A percentile compares a stretch with the other conserved stretches of the same genome.
Evolutionary conservation across 2,113 vertebrate species (phyloP).

Genomic region (Sphaerodactylus townsendi): DNA sequence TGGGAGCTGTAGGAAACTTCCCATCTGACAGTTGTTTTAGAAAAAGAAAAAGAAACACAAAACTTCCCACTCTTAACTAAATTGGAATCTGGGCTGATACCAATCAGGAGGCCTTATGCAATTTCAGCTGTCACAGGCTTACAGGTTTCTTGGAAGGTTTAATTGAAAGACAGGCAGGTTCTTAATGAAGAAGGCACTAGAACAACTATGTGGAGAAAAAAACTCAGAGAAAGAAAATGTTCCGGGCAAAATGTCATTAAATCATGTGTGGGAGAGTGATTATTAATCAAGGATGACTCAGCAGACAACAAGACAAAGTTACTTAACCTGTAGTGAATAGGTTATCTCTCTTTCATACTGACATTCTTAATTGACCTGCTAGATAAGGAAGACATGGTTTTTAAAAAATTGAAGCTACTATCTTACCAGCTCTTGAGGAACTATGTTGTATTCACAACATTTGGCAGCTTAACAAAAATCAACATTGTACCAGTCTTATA

Average conservation of each 20-base stretch:
- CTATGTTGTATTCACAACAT: constrained; percentile 32
- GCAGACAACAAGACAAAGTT: constrained; percentile 16
- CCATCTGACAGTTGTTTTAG: neutral
- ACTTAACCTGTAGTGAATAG: constrained; percentile 49
- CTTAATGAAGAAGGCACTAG: constrained; percentile 26
- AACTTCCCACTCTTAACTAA: neutral
- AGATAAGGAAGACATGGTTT: constrained; percentile 38
- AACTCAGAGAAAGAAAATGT: constrained; percentile 36
- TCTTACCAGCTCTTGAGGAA: constrained; percentile 55
- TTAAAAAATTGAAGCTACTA: constrained; percentile 36
- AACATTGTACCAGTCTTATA: constrained; percentile 17
- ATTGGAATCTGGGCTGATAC: neutral
- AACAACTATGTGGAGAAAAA: constrained; percentile 13
- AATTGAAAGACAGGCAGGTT: constrained; percentile 38
- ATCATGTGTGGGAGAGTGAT: constrained; percentile 51
- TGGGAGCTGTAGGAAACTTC: too few species aligned
- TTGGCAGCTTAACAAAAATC: constrained; percentile 29
- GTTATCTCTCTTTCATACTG: constrained; percentile 49
- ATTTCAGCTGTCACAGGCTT: neutral
- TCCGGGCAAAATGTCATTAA: constrained; percentile 37
- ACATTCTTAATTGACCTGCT: constrained; percentile 41
- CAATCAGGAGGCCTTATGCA: neutral
- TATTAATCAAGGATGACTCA: constrained; percentile 64
- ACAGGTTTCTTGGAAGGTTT: neutral
- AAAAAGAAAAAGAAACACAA: neutral